Base-by-base conservation (phyloP, 1,140 invertebrate genomes). In the Agrypnia vestita region DNA sequence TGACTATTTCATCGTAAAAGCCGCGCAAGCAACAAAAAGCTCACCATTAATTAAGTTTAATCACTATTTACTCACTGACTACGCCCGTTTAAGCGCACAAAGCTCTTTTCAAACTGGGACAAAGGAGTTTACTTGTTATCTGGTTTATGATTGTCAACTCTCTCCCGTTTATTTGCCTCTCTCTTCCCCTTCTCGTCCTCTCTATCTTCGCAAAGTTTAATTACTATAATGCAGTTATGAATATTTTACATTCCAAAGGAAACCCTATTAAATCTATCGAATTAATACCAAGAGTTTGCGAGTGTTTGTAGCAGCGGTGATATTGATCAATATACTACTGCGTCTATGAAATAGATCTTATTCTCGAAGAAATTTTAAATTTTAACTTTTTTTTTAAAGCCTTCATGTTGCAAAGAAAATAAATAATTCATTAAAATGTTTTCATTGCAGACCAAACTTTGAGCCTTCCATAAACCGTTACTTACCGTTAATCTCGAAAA, bases 111-210 rank as follows among this genome's bases (percentile, higher is more conserved):
- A 62, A 64, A 77, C n/a, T 35, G 15, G 62, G 76, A 81, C 74
- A 77, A 81, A 62, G 71, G 75, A 61, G 53, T 73, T 78, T 76
- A 73, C 76, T 81, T 77, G 80, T 81, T 78, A 76, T 81, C 75
- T 75, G 51, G 74, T 76, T 51, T 62, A 51, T 64, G 56, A 76
- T 17, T 64, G 61, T 64, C 74, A 49, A 62, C 72, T n/a, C 13
- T 43, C 43, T 61, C 43, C 19, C 53, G 12, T 73, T 49, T 73
- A 13, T 17, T 25, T 53, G 21, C 21, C 4, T 73, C 51, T 64
- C 13, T 17, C 44, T 55, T 21, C 49, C 3, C 53, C 25, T 64
- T 47, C 17, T 15, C 44, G 25, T 35, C 25, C 6, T 35, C 25
- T 35, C 25, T 35, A 6, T 35, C 25, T 35, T 35, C 25, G 25